Base-by-base conservation (phyloP, 2,113 vertebrate species). In the Excalfactoria chinensis region DNA sequence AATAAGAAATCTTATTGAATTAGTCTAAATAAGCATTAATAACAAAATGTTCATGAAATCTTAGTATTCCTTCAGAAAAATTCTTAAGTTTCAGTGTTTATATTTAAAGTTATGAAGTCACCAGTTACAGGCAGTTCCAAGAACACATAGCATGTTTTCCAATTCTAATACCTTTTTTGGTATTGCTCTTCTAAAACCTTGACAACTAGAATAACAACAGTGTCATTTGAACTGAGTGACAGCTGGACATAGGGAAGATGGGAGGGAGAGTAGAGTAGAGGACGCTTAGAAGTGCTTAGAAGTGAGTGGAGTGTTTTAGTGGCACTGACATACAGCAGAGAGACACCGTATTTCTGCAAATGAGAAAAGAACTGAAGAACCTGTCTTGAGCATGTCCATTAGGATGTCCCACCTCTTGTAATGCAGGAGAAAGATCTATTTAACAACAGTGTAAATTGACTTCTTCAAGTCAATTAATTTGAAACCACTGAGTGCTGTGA, bases 121-220 rank as follows among this genome's bases (percentile, higher is more conserved):
- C 90, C 88, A 43, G 79, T 90, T 71, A 55, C 7, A 56, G 13
- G 53, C 63, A 32, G 90, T 93, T 97, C 95, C 94, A 96, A 97
- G 96, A 96, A 92, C 88, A 95, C 82, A 87, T 16, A 93, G 88
- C 37, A 8, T 48, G 46, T 83, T 96, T 96, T 97, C 82, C 86
- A 93, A 44, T 72, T 75, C 11, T 7, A 90, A 89, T 86, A 90
- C 95, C 95, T 93, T 96, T 97, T 97, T 95, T 95, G 95, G 97
- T 88, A 56, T 35, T 97, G 81, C 44, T 40, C 56, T 85, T 72
- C 77, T 77, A 76, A 74, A 94, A 86, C 93, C 89, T 67, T 90
- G 91, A 91, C n/a, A 75, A 85, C 46, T 34, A 32, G 73, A 85
- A 88, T 63, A 93, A 93, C 93, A 97, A 62, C 80, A 91, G 30